Conservation (phyloP, 2,888 invertebrate genomes). For the Nasonovia ribisnigri region DNA sequence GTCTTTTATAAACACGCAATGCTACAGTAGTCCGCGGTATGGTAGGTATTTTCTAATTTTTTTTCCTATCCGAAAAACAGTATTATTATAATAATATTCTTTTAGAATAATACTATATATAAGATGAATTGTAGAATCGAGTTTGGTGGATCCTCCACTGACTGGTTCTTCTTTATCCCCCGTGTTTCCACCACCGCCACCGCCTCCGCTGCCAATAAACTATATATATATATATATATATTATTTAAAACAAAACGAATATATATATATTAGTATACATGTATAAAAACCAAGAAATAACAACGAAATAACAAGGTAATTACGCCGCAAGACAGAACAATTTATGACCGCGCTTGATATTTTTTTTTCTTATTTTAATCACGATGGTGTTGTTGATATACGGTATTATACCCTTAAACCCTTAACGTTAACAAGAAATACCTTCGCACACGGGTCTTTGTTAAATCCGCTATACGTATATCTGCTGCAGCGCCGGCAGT, state of each 20-base stretch:
- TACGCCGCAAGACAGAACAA: conserved; percentile 32
- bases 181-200: background rate
- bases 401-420: conserved; percentile 31
- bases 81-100: background rate
- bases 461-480: conserved; percentile 15
- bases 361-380: conserved; percentile 11
- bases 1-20: background rate
- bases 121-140: background rate
- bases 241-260: background rate
- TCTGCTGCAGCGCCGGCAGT: background rate
- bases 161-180: background rate
- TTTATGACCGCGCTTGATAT: conserved; percentile 22
- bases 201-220: background rate
- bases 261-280: background rate
- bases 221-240: background rate
- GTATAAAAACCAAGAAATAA: background rate
- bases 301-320: conserved; percentile 38
- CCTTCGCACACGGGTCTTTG: conserved; percentile 18
- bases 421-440: conserved; percentile 46
- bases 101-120: no score
- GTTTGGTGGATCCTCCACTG: background rate
- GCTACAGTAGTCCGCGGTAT: background rate
- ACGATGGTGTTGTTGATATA: conserved; percentile 38
- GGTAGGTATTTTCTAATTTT: background rate
- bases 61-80: background rate